A percentile compares a stretch with the other conserved stretches of the same genome.
phyloP scores from a whole-genome alignment of 2,797 vertebrate genomes.

The Enteromius anoplus region DNA sequence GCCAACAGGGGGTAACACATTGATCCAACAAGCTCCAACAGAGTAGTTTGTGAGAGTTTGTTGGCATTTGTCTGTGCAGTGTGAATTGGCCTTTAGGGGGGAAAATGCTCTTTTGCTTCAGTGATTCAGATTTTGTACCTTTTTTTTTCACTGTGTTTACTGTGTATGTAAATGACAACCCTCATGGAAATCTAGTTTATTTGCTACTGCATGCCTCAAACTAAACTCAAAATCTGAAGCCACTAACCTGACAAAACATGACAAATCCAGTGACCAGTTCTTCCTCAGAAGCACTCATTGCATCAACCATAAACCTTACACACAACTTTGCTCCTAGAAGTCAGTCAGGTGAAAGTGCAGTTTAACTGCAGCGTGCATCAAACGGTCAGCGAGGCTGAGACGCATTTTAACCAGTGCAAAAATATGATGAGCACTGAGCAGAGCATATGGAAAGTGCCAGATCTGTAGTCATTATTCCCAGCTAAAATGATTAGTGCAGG shows the following conservation, averaged over 20 bases:
- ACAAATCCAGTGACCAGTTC: neutral
- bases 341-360: too few species aligned
- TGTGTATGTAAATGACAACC: neutral
- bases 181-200: neutral
- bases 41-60: too few species aligned
- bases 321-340: neutral
- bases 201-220: neutral
- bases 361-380: too few species aligned
- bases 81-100: too few species aligned
- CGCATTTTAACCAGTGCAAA: conserved; percentile 33
- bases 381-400: conserved; percentile 15
- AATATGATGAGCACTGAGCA: neutral
- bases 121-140: neutral
- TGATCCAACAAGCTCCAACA: too few species aligned
- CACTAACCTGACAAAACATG: neutral
- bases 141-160: neutral
- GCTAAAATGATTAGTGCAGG: conserved; percentile 26
- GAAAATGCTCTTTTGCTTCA: neutral
- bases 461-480: conserved; percentile 7
- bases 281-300: neutral
- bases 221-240: neutral
- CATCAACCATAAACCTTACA: neutral
- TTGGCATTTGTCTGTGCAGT: too few species aligned
- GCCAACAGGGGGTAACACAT: too few species aligned
- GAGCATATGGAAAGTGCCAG: neutral